Percentiles rank a stretch among this genome's conserved stretches.
Conservation (phyloP, 2,113 vertebrate genomes). For the Penelope pileata region DNA sequence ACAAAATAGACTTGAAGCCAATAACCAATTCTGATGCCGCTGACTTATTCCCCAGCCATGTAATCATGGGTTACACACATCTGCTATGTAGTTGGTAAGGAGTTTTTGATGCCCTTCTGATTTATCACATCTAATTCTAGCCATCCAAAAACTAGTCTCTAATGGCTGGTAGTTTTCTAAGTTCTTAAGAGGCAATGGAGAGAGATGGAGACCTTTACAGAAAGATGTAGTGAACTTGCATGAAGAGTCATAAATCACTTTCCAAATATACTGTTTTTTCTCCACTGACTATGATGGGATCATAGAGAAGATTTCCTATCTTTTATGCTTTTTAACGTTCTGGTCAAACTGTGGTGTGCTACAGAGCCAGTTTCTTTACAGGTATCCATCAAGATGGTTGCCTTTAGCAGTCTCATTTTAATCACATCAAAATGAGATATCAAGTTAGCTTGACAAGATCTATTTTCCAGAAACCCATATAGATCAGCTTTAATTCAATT, state of each 20-base stretch:
- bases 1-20: background rate
- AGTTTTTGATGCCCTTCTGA: background rate
- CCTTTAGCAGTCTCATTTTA: slow-evolving; percentile 46
- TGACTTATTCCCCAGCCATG: background rate
- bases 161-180: background rate
- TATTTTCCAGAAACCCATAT: slow-evolving; percentile 49
- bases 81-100: background rate
- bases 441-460: slow-evolving; percentile 57
- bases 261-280: background rate
- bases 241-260: background rate
- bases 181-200: background rate
- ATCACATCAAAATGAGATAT: slow-evolving; percentile 61
- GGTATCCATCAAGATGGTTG: slow-evolving; percentile 18
- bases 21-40: background rate
- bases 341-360: background rate
- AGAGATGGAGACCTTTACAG: background rate
- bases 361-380: background rate
- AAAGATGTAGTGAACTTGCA: background rate
- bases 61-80: background rate
- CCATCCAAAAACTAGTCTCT: background rate
- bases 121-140: background rate
- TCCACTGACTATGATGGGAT: background rate
- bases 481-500: slow-evolving; percentile 43
- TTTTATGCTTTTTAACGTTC: slow-evolving; percentile 30
- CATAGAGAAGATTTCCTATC: background rate